Conservation (phyloP, 2,888 invertebrate genomes). For the Erebia ligea region DNA sequence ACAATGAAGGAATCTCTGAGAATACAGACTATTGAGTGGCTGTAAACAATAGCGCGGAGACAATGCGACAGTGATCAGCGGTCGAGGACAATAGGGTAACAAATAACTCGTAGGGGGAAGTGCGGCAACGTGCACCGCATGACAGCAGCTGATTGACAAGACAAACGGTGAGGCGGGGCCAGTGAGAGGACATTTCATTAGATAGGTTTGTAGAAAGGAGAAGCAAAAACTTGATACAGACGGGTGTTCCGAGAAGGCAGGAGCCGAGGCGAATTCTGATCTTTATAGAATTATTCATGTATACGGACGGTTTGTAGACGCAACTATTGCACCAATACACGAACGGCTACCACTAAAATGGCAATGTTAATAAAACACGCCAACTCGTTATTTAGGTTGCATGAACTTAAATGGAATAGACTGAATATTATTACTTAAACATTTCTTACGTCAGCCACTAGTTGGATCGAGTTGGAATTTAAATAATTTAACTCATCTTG, state of each 20-base stretch:
- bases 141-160: constrained; percentile 72
- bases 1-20: constrained; percentile 28
- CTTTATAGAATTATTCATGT: constrained; percentile 71
- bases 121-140: constrained; percentile 56
- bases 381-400: constrained; percentile 43
- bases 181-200: constrained; percentile 70
- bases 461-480: constrained; percentile 31
- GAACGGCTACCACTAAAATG: constrained; percentile 41
- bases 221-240: constrained; percentile 62
- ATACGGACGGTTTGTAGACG: constrained; percentile 47
- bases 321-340: constrained; percentile 45
- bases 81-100: constrained; percentile 74
- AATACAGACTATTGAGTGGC: constrained; percentile 66
- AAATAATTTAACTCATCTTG: constrained; percentile 58
- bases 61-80: constrained; percentile 74
- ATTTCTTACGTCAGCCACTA: constrained; percentile 23
- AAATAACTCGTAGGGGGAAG: constrained; percentile 72
- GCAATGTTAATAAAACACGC: constrained; percentile 46
- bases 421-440: constrained; percentile 28
- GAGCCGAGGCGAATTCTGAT: constrained; percentile 59
- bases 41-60: constrained; percentile 76
- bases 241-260: constrained; percentile 42
- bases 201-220: constrained; percentile 50
- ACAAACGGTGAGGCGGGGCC: constrained; percentile 70
- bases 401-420: constrained; percentile 35